These are phyloP conservation scores for Plecturocebus donacophilus DNA, from an alignment of 2,113 vertebrate genomes.

Conservation along the genomic window DNA sequence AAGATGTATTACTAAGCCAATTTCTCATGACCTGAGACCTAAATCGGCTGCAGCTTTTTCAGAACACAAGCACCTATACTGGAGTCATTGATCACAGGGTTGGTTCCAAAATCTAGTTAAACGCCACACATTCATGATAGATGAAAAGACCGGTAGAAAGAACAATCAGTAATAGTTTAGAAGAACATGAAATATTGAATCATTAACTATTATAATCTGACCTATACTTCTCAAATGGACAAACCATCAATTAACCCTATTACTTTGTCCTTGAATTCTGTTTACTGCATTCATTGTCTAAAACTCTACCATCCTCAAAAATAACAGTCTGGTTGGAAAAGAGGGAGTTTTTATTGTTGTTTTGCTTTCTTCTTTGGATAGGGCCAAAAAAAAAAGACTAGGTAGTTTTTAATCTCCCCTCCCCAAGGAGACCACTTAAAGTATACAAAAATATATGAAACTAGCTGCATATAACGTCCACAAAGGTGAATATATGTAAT, in stretches of 20 bases:
- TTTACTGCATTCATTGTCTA: slow-evolving; percentile 39
- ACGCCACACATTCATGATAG: slow-evolving; percentile 6
- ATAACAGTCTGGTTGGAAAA: not conserved
- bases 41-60: slow-evolving; percentile 42
- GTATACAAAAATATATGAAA: not conserved
- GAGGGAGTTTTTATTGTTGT: not conserved
- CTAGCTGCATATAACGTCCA: not conserved
- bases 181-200: slow-evolving; percentile 56
- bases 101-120: slow-evolving; percentile 59
- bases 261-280: slow-evolving; percentile 9
- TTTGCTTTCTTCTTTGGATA: slow-evolving; percentile 18
- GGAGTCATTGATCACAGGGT: slow-evolving; percentile 32
- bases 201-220: slow-evolving; percentile 34
- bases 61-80: not conserved
- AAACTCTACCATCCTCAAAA: not conserved
- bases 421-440: not conserved
- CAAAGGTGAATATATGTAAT: not conserved
- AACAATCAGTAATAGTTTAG: slow-evolving; percentile 51
- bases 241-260: slow-evolving; percentile 58
- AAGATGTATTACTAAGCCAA: slow-evolving; percentile 13
- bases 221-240: slow-evolving; percentile 51
- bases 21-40: slow-evolving; percentile 15
- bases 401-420: not conserved
- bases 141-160: slow-evolving; percentile 39
- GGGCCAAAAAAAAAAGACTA: not conserved